Percentiles rank a stretch among this genome's conserved stretches.
Evolutionary conservation across 2,113 vertebrate species (phyloP).

Genomic region (Phrynosoma blainvillii): DNA sequence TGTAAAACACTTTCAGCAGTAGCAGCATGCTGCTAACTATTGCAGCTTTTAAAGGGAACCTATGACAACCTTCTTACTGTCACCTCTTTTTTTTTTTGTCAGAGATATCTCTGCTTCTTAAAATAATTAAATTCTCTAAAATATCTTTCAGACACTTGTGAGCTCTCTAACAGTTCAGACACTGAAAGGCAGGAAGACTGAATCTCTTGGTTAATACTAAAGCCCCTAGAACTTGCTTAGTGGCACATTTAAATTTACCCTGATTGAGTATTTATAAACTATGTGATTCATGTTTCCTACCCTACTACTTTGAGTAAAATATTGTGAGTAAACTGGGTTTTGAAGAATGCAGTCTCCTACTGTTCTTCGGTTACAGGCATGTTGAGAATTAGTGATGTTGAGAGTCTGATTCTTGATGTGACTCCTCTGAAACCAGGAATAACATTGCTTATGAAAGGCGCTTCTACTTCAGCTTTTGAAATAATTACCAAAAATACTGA

Average conservation of each 20-base stretch:
- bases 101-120: background rate
- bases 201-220: background rate
- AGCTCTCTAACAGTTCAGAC: background rate
- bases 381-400: background rate
- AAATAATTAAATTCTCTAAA: background rate
- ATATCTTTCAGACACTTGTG: background rate
- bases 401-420: background rate
- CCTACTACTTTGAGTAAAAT: background rate
- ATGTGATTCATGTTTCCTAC: background rate
- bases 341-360: background rate
- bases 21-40: constrained; percentile 11
- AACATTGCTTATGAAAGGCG: background rate
- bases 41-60: background rate
- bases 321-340: background rate
- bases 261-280: background rate
- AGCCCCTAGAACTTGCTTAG: background rate
- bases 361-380: background rate
- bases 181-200: background rate
- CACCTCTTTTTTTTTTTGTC: constrained; percentile 2
- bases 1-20: background rate
- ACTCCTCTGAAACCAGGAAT: background rate
- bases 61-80: rapidly evolving
- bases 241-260: background rate
- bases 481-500: background rate
- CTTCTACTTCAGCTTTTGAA: background rate